phyloP scores from a whole-genome alignment of 2,888 invertebrate species.

The Liodrosophila aerea region DNA sequence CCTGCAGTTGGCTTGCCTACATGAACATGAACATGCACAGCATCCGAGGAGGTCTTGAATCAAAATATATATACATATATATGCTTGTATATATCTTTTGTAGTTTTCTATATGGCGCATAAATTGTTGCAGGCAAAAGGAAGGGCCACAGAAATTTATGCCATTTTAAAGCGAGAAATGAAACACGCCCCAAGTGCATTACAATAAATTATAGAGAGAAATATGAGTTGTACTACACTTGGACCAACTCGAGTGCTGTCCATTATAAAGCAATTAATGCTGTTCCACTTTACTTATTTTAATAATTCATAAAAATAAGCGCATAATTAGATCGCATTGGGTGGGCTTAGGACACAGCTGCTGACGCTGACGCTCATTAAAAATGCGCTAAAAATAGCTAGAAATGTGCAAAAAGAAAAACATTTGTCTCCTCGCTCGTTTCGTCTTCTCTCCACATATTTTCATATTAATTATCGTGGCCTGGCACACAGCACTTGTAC shows the following conservation, averaged over 20 bases:
- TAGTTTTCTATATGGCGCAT: constrained; percentile 42
- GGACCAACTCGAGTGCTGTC: constrained; percentile 12
- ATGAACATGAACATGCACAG: constrained; percentile 60
- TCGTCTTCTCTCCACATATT: constrained; percentile 55
- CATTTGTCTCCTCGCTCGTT: constrained; percentile 49
- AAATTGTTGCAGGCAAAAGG: constrained; percentile 36
- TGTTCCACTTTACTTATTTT: constrained; percentile 65
- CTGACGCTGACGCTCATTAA: constrained; percentile 71
- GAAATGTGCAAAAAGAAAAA: constrained; percentile 60
- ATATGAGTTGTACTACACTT: constrained; percentile 51
- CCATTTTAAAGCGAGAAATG: constrained; percentile 78
- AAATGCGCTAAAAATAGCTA: constrained; percentile 69
- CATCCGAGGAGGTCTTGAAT: constrained; percentile 50
- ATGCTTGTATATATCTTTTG: constrained; percentile 22
- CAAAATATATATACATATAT: constrained; percentile 18
- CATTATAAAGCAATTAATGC: constrained; percentile 77
- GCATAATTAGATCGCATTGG: constrained; percentile 66
- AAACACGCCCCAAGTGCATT: constrained; percentile 77
- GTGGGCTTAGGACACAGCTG: constrained; percentile 32
- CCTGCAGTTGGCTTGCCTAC: constrained; percentile 14
- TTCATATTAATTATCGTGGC: constrained; percentile 74
- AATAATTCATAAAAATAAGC: constrained; percentile 74
- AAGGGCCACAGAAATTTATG: constrained; percentile 68
- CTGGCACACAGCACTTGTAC: constrained; percentile 51
- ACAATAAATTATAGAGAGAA: constrained; percentile 75